phyloP scores from a whole-genome alignment of 2,888 invertebrate genomes.

The Nezara viridula region DNA sequence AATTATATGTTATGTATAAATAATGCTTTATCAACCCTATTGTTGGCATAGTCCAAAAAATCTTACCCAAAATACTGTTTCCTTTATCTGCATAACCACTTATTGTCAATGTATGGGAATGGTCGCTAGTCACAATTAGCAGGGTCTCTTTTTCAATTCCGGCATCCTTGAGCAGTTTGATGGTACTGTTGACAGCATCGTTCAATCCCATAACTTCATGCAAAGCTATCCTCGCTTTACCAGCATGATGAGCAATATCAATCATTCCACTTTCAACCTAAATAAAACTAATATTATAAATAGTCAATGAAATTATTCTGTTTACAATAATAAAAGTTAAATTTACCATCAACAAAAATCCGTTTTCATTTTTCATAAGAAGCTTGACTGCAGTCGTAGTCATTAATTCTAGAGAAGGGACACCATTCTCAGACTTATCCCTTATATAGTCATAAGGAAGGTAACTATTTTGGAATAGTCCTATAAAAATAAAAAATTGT shows the following conservation, averaged over 20 bases:
- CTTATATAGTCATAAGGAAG: conserved; percentile 81
- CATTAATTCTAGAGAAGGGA: conserved; percentile 87
- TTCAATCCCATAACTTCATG: conserved; percentile 84
- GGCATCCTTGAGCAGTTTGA: conserved; percentile 78
- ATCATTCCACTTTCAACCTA: conserved; percentile 89
- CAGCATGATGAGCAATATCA: conserved; percentile 88
- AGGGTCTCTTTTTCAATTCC: conserved; percentile 77
- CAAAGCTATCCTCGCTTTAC: conserved; percentile 81
- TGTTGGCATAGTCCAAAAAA: too few relatives aligned
- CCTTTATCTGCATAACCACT: conserved; percentile 84
- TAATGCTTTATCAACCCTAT: too few relatives aligned
- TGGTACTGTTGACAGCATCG: conserved; percentile 82
- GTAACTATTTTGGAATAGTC: conserved; percentile 86
- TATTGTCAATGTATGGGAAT: conserved; percentile 83
- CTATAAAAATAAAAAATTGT: conserved; percentile 68
- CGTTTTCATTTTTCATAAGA: conserved; percentile 76
- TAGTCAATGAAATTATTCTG: neutral
- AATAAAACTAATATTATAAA: neutral
- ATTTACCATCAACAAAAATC: conserved; percentile 81
- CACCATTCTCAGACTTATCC: conserved; percentile 76
- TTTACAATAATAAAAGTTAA: neutral
- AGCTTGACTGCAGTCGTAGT: conserved; percentile 82
- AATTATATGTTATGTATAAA: too few relatives aligned
- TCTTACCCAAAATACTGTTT: conserved; percentile 80
- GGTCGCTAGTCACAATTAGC: conserved; percentile 83